These are phyloP conservation scores for Pampusana beccarii DNA, from an alignment of 2,113 vertebrate genomes.

Conservation along the genomic window DNA sequence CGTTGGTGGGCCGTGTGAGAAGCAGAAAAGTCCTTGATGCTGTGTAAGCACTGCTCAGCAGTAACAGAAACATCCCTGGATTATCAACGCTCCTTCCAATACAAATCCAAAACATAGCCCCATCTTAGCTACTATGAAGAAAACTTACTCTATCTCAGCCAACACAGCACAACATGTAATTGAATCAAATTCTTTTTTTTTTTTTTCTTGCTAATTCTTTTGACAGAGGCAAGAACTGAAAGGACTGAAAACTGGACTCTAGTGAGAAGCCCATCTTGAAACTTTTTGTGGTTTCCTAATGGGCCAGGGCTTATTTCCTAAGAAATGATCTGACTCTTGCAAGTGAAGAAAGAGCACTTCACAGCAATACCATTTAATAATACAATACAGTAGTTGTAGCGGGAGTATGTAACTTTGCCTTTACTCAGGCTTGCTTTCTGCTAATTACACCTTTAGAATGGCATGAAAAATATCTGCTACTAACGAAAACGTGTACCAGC, in stretches of 20 bases:
- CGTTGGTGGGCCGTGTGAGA: no score
- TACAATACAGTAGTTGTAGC: not conserved
- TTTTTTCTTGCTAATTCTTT: not conserved
- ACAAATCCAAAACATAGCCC: no score
- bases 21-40: no score
- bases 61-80: no score
- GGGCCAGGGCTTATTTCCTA: not conserved
- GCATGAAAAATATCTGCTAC: not conserved
- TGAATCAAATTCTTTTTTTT: not conserved
- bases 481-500: not conserved
- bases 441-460: not conserved
- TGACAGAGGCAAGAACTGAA: not conserved
- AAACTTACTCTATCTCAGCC: no score
- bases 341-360: not conserved
- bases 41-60: no score
- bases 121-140: no score
- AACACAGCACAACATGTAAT: not conserved
- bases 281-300: not conserved
- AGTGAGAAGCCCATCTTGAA: not conserved
- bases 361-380: not conserved
- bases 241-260: not conserved
- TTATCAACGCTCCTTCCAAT: no score
- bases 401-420: not conserved
- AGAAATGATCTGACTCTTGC: not conserved
- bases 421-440: not conserved